Evolutionary conservation across 2,113 vertebrate species (phyloP), one percentile per base, ranked within the genome.

Genomic region (Oryzias woworae): DNA sequence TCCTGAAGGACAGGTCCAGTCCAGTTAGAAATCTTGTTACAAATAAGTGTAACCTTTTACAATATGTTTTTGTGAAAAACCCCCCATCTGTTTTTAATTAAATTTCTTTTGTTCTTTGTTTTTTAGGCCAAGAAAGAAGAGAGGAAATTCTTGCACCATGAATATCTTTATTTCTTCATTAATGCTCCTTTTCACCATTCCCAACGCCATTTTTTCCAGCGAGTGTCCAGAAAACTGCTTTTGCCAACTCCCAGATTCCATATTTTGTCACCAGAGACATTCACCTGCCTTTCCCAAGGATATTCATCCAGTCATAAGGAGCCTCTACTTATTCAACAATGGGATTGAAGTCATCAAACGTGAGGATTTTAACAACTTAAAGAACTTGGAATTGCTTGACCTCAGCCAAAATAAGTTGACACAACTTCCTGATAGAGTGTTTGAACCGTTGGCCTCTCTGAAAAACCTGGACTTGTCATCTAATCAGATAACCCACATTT

Each of bases 391-490:
- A 81, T 94, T 97, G 83, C 66, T 99, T 57, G 97, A 99, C 76
- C 89, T 99, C 63, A 98, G 97, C 0, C 97, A 98, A 87, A 99
- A 99, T 83, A 92, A 94, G 69, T 78, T 99, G 63, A 85, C 91
- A 2, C 85, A 89, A 78, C 91, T 99, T 71, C 94, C 95, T 0
- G 88, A 90, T 1, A 81, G 85, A 13, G 91, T 96, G 50, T 99
- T 99, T 82, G 92, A 93, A 78, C 92, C 92, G 1, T 85, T 99
- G 16, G 73, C 77, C 0, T 91, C 93, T 71, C 93, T 99, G 1
- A 91, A 85, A 81, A 99, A 99, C 85, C 87, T 99, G 80, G 97
- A 98, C 82, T 90, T 99, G 56, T 96, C 96, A 1, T 91, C 92
- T 64, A 99, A 99, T 81, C 93, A 92, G 88, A 94, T 99, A 63